phyloP scores from a whole-genome alignment of 2,797 vertebrate genomes.

The Mormyrops attenuatus region DNA sequence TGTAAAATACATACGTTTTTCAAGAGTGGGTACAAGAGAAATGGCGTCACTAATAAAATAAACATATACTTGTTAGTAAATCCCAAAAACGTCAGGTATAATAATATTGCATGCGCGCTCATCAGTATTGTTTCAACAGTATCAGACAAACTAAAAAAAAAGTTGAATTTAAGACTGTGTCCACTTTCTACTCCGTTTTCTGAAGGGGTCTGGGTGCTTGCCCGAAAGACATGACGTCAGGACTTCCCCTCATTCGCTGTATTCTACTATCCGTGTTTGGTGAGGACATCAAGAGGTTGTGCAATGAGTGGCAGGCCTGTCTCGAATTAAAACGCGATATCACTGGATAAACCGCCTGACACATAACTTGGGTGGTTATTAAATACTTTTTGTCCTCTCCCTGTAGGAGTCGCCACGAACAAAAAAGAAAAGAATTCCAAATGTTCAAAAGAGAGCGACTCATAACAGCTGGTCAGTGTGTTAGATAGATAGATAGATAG shows the following conservation, averaged over 20 bases:
- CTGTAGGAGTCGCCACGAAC: slow-evolving; percentile 17
- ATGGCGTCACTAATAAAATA: neutral
- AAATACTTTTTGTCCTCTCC: neutral
- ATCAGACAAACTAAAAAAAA: neutral
- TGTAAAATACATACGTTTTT: neutral
- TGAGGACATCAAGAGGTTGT: slow-evolving; percentile 6
- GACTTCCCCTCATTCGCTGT: neutral
- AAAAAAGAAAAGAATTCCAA: neutral
- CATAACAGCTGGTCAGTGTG: neutral
- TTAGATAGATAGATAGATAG: neutral
- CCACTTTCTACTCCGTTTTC: neutral
- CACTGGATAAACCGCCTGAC: neutral
- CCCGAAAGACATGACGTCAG: neutral
- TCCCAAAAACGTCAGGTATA: neutral
- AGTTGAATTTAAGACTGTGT: neutral
- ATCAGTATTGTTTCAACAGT: neutral
- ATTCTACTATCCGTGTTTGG: neutral
- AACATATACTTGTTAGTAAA: neutral
- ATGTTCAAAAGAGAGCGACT: neutral
- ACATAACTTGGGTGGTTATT: neutral
- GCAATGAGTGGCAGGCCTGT: neutral
- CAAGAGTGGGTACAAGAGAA: neutral
- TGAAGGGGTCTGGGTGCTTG: neutral
- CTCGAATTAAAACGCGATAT: neutral
- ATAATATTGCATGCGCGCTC: neutral